Evolutionary conservation across 1,140 invertebrate genomes (phyloP).

Genomic region (Macrosteles quadrilineatus): DNA sequence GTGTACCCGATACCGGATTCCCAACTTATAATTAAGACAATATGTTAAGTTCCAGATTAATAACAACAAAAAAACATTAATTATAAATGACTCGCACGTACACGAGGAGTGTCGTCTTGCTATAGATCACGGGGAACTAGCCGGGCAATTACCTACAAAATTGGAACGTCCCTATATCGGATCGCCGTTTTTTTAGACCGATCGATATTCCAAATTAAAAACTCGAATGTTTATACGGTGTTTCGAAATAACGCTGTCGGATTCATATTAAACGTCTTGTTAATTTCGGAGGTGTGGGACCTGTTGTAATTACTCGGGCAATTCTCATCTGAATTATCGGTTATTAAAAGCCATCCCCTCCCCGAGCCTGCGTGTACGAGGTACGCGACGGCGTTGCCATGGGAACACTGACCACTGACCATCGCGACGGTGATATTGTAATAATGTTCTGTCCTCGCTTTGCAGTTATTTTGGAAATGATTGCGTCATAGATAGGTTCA

Average conservation of each 20-base stretch:
- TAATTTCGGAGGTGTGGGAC: constrained; percentile 25
- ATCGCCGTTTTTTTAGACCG: constrained; percentile 23
- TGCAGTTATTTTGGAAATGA: too few relatives aligned
- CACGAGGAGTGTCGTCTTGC: constrained; percentile 23
- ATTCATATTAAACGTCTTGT: constrained; percentile 31
- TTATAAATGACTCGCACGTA: constrained; percentile 26
- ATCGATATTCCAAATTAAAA: constrained; percentile 31
- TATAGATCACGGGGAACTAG: constrained; percentile 26
- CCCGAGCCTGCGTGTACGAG: too few relatives aligned
- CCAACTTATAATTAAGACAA: constrained; percentile 30
- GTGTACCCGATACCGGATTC: constrained; percentile 26
- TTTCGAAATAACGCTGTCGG: constrained; percentile 22
- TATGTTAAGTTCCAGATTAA: constrained; percentile 32
- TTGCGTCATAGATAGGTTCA: too few relatives aligned
- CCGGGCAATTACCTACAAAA: constrained; percentile 14
- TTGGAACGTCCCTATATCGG: constrained; percentile 27
- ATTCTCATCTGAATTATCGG: constrained; percentile 9
- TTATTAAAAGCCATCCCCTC: neutral
- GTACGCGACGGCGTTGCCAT: neutral
- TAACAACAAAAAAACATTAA: constrained; percentile 32
- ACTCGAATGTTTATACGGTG: constrained; percentile 29
- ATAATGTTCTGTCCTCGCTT: too few relatives aligned
- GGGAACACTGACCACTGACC: neutral
- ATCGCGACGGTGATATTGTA: too few relatives aligned
- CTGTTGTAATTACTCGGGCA: constrained; percentile 13